phyloP scores from a whole-genome alignment of 2,888 invertebrate genomes.

The Conchocele bisecta region DNA sequence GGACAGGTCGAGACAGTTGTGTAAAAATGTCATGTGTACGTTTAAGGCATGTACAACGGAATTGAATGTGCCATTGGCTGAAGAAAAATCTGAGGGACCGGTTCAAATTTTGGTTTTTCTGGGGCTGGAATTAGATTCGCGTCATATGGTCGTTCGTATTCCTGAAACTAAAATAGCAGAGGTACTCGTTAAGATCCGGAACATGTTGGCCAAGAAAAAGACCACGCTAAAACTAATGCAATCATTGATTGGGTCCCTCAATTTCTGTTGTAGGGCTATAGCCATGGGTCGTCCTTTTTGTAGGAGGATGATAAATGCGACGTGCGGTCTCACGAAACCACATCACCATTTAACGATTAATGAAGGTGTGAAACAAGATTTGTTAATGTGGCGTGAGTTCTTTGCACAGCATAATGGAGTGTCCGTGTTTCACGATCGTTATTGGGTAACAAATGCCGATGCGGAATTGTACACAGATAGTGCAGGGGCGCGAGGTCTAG shows the following conservation, averaged over 20 bases:
- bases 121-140: background rate
- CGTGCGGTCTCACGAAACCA: background rate
- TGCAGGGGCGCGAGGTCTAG: background rate
- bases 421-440: background rate
- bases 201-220: background rate
- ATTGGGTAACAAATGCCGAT: background rate
- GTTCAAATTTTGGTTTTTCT: too few species aligned
- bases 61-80: too few species aligned
- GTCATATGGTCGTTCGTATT: slow-evolving; percentile 1
- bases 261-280: background rate
- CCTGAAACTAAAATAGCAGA: background rate
- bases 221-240: background rate
- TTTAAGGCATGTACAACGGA: too few species aligned
- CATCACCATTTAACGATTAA: background rate
- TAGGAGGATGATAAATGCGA: slow-evolving; percentile 2
- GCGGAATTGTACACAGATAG: background rate
- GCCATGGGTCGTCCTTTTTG: background rate
- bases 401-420: background rate
- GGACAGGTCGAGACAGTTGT: too few species aligned
- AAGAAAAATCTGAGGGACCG: too few species aligned
- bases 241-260: background rate
- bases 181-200: background rate
- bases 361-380: background rate
- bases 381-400: background rate
- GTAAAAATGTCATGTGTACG: too few species aligned